A percentile compares a stretch with the other conserved stretches of the same genome.
phyloP scores from a whole-genome alignment of 2,797 vertebrate species.

The Ctenochaetus hawaiiensis region DNA sequence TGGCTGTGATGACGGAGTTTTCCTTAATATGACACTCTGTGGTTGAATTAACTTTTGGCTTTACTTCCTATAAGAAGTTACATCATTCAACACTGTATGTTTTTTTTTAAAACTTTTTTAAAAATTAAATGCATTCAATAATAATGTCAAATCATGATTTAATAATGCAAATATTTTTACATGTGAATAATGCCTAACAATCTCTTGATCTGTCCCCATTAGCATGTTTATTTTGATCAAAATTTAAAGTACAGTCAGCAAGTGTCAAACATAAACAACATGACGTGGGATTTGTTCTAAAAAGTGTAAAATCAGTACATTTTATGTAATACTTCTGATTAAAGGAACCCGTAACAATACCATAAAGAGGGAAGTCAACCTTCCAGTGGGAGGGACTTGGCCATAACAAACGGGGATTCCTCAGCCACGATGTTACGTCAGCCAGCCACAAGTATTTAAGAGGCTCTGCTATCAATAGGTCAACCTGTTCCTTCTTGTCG shows the following conservation, averaged over 20 bases:
- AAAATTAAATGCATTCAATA: background rate
- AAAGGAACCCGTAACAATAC: background rate
- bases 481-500: constrained; percentile 64
- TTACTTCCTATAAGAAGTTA: background rate
- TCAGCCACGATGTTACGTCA: constrained; percentile 41
- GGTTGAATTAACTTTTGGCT: background rate
- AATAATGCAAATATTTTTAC: background rate
- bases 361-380: constrained; percentile 7
- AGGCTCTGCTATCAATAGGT: constrained; percentile 47
- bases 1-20: background rate
- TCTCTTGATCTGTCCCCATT: too few species aligned
- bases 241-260: background rate
- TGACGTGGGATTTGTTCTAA: background rate
- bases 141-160: background rate
- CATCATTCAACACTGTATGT: background rate
- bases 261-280: background rate
- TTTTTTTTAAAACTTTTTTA: background rate
- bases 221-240: background rate
- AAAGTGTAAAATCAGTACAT: background rate
- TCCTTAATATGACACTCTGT: constrained; percentile 12
- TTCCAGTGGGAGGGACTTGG: constrained; percentile 50
- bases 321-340: constrained; percentile 33
- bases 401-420: constrained; percentile 49
- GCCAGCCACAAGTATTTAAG: constrained; percentile 11
- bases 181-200: background rate